Conservation (phyloP, 2,113 vertebrate genomes). For the Otocyon megalotis region DNA sequence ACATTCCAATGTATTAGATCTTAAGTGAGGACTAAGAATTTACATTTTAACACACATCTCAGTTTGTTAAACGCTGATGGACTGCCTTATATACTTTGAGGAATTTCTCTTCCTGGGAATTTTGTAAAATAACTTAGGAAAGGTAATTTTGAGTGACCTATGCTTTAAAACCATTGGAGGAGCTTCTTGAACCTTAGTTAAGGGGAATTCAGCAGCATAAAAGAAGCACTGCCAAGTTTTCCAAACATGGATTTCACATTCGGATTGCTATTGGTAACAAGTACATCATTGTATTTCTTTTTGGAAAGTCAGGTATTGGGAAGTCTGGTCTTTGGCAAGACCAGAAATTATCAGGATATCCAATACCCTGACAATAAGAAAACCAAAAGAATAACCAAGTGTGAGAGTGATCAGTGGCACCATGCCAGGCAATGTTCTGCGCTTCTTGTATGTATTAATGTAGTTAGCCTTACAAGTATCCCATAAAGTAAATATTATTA, state of each 20-base stretch:
- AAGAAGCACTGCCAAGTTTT: neutral
- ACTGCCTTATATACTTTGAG: neutral
- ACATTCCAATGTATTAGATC: neutral
- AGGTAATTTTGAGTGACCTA: neutral
- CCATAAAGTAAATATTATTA: neutral
- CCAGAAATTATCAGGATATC: neutral
- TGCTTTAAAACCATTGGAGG: neutral
- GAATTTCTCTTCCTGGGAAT: neutral
- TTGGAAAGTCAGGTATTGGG: neutral
- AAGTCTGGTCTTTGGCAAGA: neutral
- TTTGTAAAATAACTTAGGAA: neutral
- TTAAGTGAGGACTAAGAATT: neutral
- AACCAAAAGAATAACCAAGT: neutral
- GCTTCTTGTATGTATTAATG: neutral
- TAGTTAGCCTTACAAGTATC: neutral
- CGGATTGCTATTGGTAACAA: neutral
- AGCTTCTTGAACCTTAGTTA: constrained; percentile 25
- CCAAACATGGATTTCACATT: constrained; percentile 19
- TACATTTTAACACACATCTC: neutral
- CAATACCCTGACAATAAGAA: neutral
- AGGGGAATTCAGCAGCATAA: neutral
- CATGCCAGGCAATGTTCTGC: neutral
- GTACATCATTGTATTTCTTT: neutral
- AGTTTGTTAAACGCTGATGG: neutral
- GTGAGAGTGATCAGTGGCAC: neutral